A percentile compares a stretch with the other conserved stretches of the same genome.
Evolutionary conservation across 2,113 vertebrate species (phyloP).

Genomic region (Microcebus jonahi): DNA sequence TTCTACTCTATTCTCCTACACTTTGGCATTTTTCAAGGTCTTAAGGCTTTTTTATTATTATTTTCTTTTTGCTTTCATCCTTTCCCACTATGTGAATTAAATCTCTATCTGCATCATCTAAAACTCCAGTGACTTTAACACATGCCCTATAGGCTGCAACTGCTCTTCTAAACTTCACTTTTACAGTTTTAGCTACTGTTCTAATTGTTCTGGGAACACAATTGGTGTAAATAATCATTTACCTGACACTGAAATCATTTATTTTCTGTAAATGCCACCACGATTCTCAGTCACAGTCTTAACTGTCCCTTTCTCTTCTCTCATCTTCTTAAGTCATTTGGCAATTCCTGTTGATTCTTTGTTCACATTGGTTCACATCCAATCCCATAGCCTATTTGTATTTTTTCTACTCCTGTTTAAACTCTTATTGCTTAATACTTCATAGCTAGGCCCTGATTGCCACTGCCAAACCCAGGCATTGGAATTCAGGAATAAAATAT

Average conservation of each 20-base stretch:
- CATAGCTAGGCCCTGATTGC: neutral
- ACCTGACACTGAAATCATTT: neutral
- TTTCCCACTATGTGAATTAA: neutral
- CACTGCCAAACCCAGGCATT: neutral
- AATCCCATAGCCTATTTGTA: neutral
- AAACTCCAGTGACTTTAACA: neutral
- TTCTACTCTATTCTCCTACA: too few species aligned
- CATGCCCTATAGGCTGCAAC: neutral
- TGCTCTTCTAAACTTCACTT: neutral
- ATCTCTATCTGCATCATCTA: neutral
- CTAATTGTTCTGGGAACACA: neutral
- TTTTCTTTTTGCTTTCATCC: neutral
- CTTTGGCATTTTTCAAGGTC: neutral
- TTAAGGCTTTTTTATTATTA: neutral
- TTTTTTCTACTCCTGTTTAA: neutral
- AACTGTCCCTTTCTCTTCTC: neutral
- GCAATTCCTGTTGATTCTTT: neutral
- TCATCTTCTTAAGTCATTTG: neutral
- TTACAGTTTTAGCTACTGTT: neutral
- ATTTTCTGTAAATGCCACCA: conserved; percentile 5
- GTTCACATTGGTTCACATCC: neutral
- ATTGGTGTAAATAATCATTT: neutral
- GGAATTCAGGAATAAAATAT: conserved; percentile 9
- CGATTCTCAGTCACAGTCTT: neutral
- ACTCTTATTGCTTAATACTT: neutral